These are phyloP conservation scores for Hydra vulgaris DNA, from an alignment of 30 jellyfish, hydroid and myxozoan genomes.

Conservation along the genomic window DNA sequence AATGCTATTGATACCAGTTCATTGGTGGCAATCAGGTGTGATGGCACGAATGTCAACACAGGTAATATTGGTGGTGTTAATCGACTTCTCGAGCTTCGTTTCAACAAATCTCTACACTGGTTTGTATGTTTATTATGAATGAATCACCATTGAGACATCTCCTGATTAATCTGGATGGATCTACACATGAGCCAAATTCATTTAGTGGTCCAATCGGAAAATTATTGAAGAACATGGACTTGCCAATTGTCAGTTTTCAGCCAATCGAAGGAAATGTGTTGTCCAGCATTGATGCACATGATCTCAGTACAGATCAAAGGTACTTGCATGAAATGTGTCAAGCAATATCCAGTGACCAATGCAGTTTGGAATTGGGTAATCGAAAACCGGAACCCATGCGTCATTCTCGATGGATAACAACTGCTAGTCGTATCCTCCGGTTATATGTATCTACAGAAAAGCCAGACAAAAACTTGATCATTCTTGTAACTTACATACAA, in stretches of 20 bases:
- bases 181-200: not conserved
- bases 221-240: not conserved
- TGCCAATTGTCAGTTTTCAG: not conserved
- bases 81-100: not conserved
- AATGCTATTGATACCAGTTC: not conserved
- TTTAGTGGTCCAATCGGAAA: not conserved
- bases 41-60: not conserved
- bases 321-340: not conserved
- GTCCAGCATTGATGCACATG: not conserved
- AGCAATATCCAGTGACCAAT: not conserved
- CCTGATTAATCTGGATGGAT: not conserved
- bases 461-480: not conserved
- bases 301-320: not conserved
- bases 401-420: not conserved
- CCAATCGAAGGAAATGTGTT: not conserved
- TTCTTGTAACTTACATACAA: not conserved
- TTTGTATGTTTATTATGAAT: not conserved
- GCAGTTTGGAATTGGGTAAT: not conserved
- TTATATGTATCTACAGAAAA: not conserved
- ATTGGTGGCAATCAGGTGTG: not conserved
- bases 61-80: not conserved
- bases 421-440: not conserved
- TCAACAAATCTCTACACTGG: not conserved
- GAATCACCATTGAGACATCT: not conserved
- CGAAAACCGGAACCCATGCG: not conserved